phyloP scores from a whole-genome alignment of 2,888 invertebrate species.

The Eustalomyia histrio region DNA sequence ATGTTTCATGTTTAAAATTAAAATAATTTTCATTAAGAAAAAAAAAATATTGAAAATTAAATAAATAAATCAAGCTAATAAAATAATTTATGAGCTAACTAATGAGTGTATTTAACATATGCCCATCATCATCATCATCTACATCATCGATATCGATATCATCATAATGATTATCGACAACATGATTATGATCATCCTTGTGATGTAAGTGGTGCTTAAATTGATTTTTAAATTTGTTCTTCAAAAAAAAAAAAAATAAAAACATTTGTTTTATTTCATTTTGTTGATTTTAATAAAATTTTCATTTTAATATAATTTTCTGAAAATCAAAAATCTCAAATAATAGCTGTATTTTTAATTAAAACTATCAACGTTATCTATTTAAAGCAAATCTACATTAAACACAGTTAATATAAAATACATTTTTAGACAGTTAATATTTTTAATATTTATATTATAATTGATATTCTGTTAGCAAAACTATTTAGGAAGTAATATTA shows the following conservation, averaged over 20 bases:
- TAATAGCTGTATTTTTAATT: no score
- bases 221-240: background rate
- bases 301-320: background rate
- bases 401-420: no score
- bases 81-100: conserved; percentile 52
- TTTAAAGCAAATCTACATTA: no score
- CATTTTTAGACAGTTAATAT: no score
- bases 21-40: background rate
- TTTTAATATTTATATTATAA: no score
- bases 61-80: conserved; percentile 42
- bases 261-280: conserved; percentile 9
- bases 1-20: background rate
- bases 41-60: conserved; percentile 22
- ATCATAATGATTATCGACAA: background rate
- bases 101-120: conserved; percentile 49
- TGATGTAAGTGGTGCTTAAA: background rate
- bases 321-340: background rate
- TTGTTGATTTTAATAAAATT: background rate
- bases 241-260: background rate
- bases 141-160: background rate
- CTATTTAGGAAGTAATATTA: no score
- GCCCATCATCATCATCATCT: conserved; percentile 22
- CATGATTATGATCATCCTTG: background rate
- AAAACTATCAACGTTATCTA: no score
- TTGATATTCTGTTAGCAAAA: no score